Evolutionary conservation across 1,140 invertebrate genomes (phyloP), one percentile per base, ranked within the genome.

Genomic region (Andricus grossulariae): DNA sequence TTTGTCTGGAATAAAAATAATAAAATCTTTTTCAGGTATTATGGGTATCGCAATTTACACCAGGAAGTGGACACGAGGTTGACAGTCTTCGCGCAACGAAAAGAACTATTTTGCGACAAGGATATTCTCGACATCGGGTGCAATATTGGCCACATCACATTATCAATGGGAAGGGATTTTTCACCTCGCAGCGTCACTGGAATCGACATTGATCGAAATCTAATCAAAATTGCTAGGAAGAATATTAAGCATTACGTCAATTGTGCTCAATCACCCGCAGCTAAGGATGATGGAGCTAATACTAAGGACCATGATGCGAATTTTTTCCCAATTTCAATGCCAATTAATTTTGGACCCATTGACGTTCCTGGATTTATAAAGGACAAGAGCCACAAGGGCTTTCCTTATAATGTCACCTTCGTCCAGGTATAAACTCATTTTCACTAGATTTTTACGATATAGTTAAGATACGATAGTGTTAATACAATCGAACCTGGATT

Each of bases 41-140:
- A 99, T 89, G 98, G 98, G 12, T 99, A 99, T 89, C 93, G 98
- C 39, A 98, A 98, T 90, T 92, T 94, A 19, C 93, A 95, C 82
- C 93, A 95, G 60, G 95, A 95, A 77, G 92, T 94, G 77, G 98
- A 99, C 91, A 92, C 95, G 45, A 93, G 99, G 71, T 90, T 99
- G 66, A 94, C 94, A 80, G 94, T 95, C 72, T 96, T 99, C 82
- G 92, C 93, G 55, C 93, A 94, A 78, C 94, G 96, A 79, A 92
- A 93, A 57, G 95, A 98, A 82, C 93, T 99, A 87, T 99, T 99
- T 89, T 92, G 95, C 79, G 94, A 95, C 15, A 99, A 98, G 91
- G 96, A 98, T 90, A 95, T 99, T 25, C 92, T 99, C 54, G 99
- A 99, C 87, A 97, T 99, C 87, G 99, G 99, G 12, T 99, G 99